Base-by-base conservation (phyloP, 2,888 invertebrate genomes). In the Craniophora ligustri region DNA sequence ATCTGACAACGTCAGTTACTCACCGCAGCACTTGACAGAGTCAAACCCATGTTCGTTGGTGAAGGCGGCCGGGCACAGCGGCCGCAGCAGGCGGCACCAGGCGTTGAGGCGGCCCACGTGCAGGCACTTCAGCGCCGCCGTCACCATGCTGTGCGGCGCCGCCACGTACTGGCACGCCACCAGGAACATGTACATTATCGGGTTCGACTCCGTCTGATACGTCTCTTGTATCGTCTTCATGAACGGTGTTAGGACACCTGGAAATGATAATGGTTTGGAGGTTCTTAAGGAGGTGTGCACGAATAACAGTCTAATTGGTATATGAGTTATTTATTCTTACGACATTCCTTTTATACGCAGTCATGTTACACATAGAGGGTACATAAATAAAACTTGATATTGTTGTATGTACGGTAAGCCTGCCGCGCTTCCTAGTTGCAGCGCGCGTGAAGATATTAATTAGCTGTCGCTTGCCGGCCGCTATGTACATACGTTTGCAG, bases 71-170 rank as follows among this genome's bases (percentile, higher is more conserved):
- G 88, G 86, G 11, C 89, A 89, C 2, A 11, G 31, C 0, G 56
- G 36, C 5, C 39, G 21, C 40, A 84, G 76, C 5, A 81, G 58
- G 0, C 3, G 0, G 56, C 89, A 89, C 51, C 56, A 42, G 0
- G 85, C 83, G 75, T 91, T 88, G 13, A 67, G 0, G 0, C 78
- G 31, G 0, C 85, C 87, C 7, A 73, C 60, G 5, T 48, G 4
- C 0, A 62, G 64, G 14, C 71, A 35, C 28, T 59, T 57, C 1
- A 70, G 28, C 1, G 72, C 50, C 0, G 76, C 83, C 10, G 53
- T 14, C 0, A 71, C 68, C 49, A 83, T 8, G 0, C 85, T 59
- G 69, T 87, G 87, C 0, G 87, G 82, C 1, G 89, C 77, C 44
- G 76, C 45, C 0, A 65, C 0, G 60, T 66, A 75, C 5, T 51